These are phyloP conservation scores for Balearica regulorum DNA, from an alignment of 2,797 vertebrate species.

Conservation along the genomic window DNA sequence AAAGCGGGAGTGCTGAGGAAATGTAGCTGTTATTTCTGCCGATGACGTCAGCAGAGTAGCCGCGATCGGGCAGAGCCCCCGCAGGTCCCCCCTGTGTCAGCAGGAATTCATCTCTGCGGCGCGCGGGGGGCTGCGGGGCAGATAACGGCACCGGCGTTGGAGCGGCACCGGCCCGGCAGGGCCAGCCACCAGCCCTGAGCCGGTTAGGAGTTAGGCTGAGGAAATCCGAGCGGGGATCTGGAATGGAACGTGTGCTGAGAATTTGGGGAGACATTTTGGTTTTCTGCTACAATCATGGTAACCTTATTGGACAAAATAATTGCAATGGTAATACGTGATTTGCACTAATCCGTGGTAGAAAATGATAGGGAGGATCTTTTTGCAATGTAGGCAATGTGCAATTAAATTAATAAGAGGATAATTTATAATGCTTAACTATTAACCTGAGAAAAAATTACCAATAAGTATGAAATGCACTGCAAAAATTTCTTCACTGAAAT, in stretches of 20 bases:
- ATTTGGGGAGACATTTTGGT: slow-evolving; percentile 39
- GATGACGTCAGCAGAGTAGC: background rate
- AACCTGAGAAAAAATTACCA: background rate
- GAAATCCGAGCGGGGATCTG: accelerated
- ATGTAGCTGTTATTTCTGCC: background rate
- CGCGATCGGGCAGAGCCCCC: background rate
- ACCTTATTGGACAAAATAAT: background rate
- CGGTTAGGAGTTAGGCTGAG: background rate
- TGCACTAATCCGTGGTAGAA: background rate
- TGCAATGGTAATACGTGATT: background rate
- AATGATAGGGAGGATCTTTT: background rate
- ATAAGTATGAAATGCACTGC: background rate
- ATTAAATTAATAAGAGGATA: background rate
- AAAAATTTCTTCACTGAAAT: background rate
- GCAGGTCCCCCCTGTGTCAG: background rate
- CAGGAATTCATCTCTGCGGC: background rate
- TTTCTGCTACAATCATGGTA: background rate
- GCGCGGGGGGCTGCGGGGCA: background rate
- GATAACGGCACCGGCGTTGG: background rate
- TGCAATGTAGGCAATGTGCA: background rate
- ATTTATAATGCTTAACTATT: background rate
- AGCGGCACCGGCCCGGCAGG: background rate
- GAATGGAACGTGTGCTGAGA: accelerated
- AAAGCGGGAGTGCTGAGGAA: background rate
- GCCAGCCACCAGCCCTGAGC: background rate